These are phyloP conservation scores for Eumeta japonica DNA, from an alignment of 1,140 invertebrate species.

Conservation along the genomic window DNA sequence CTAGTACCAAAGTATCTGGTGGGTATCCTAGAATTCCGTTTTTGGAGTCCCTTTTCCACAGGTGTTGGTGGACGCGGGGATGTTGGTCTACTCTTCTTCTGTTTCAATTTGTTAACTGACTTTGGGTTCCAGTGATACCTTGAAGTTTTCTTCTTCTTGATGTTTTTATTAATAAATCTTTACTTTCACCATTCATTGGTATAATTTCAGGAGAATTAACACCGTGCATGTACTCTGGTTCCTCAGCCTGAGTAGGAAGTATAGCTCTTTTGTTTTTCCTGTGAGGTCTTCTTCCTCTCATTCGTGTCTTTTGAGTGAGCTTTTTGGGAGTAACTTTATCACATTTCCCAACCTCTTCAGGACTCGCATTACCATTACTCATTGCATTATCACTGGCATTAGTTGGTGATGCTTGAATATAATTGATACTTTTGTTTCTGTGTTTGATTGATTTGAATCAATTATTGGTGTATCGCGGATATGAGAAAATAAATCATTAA, in stretches of 20 bases:
- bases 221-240: constrained; percentile 39
- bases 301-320: constrained; percentile 46
- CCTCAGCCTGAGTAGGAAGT: constrained; percentile 44
- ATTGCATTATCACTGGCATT: constrained; percentile 20
- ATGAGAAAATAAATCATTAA: constrained; percentile 48
- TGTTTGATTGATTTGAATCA: constrained; percentile 27
- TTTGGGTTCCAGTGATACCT: constrained; percentile 43
- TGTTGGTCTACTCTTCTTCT: constrained; percentile 31
- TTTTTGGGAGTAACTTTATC: constrained; percentile 51
- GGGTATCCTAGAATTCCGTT: constrained; percentile 37
- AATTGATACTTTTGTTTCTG: constrained; percentile 41
- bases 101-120: constrained; percentile 41
- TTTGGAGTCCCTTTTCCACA: constrained; percentile 34
- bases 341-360: constrained; percentile 44
- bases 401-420: constrained; percentile 33
- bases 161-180: constrained; percentile 26
- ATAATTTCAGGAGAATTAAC: constrained; percentile 54
- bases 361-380: constrained; percentile 45
- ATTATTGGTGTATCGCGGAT: constrained; percentile 30
- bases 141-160: constrained; percentile 29
- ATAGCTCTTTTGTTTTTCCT: constrained; percentile 47
- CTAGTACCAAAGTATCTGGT: constrained; percentile 58
- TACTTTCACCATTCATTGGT: constrained; percentile 31
- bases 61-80: constrained; percentile 43
- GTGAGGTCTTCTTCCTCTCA: constrained; percentile 38